Evolutionary conservation across 2,888 invertebrate genomes (phyloP), one percentile per base, ranked within the genome.

Genomic region (Drepana falcataria): DNA sequence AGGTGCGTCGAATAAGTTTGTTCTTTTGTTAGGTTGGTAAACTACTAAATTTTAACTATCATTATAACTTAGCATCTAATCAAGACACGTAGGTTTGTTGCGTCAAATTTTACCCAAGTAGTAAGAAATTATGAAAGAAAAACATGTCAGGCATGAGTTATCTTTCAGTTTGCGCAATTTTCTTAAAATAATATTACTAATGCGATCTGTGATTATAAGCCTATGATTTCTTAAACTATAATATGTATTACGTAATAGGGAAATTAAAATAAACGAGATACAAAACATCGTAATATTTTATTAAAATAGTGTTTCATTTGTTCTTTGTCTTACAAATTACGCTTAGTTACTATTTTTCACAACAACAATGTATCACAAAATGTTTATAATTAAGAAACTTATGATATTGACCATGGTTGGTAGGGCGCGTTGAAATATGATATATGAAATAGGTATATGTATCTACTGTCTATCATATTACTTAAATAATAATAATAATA

Each of bases 1-100:
- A 37, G 37, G 44, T 44, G 44, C 44, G 44, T 44, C 7, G 3
- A 9, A 9, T 44, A 44, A 9, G 44, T 44, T 44, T 44, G 9
- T 44, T 44, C 44, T 7, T 44, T 9, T 7, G 44, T 44, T 2
- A 44, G 44, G 44, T 44, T 9, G 44, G 44, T 9, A 44, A 44
- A 44, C 6, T 6, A 44, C 44, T 44, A 44, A 44, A 44, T 9
- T 9, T 2, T 2, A 9, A 9, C 3, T 7, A 2, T 9, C 3
- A 6, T 44, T 9, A 44, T 1, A 37, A 58, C 47, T 35, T 48
- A 7, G 47, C 58, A 67, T 73, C 66, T 80, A 73, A 85, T 83
- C 79, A 64, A 59, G 70, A 79, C 87, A 87, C 87, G 86, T 87
- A 59, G 3, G 9, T 7, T 44, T 49, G 57, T 74, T 69, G 57